Percentiles rank a stretch among this genome's conserved stretches.
phyloP scores from a whole-genome alignment of 2,113 vertebrate genomes.

The Strigops habroptila region DNA sequence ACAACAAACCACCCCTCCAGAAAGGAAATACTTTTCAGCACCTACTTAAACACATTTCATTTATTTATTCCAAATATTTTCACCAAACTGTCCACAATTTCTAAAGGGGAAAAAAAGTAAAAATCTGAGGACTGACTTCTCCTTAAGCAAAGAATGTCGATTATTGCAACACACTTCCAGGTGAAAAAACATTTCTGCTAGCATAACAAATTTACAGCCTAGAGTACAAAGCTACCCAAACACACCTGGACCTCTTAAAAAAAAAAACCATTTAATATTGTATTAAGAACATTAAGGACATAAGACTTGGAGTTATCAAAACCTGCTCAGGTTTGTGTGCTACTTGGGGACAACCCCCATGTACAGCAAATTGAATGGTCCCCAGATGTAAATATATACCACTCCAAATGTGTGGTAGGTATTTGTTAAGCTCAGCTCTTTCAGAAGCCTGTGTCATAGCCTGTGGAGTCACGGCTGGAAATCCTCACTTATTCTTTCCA shows the following conservation, averaged over 20 bases:
- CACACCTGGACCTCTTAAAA: constrained; percentile 65
- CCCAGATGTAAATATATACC: not conserved
- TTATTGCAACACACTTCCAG: not conserved
- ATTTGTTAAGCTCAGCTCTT: not conserved
- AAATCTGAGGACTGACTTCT: not conserved
- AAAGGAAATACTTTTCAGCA: not conserved
- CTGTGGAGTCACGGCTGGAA: not conserved
- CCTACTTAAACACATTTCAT: not conserved
- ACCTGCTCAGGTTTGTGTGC: not conserved
- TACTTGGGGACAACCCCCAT: not conserved
- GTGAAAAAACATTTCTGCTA: constrained; percentile 69
- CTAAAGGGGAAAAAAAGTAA: not conserved
- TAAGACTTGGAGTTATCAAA: constrained; percentile 49
- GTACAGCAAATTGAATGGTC: not conserved
- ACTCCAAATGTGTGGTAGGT: not conserved
- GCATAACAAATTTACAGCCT: constrained; percentile 60
- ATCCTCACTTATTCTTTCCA: not conserved
- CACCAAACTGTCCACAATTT: not conserved
- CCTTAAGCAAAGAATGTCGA: not conserved
- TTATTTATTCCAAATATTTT: not conserved
- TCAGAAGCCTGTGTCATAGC: not conserved
- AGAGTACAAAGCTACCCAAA: constrained; percentile 23
- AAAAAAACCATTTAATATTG: constrained; percentile 47
- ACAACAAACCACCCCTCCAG: not conserved
- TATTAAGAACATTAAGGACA: constrained; percentile 49